phyloP scores from a whole-genome alignment of 1,140 invertebrate species.

The Platyura marginata region DNA sequence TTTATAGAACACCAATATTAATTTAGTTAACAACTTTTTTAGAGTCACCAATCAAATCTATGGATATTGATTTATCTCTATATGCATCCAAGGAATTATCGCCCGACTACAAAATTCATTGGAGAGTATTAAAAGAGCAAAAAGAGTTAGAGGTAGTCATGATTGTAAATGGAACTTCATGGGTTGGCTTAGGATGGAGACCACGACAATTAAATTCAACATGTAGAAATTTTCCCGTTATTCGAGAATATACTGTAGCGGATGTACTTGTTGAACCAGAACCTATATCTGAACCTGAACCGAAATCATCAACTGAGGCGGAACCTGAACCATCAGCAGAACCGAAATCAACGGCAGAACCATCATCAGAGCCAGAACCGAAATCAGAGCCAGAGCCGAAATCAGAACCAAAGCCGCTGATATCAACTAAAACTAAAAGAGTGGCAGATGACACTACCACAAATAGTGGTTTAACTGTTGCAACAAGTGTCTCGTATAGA shows the following conservation, averaged over 20 bases:
- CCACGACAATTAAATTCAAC: conserved; percentile 46
- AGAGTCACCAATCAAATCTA: conserved; percentile 45
- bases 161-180: conserved; percentile 65
- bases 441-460: conserved; percentile 29
- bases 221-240: conserved; percentile 57
- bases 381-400: conserved; percentile 21
- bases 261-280: conserved; percentile 2
- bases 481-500: conserved; percentile 52
- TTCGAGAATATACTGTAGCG: conserved; percentile 28
- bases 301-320: conserved; percentile 4
- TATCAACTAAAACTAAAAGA: conserved; percentile 27
- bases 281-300: not conserved
- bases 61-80: conserved; percentile 39
- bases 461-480: conserved; percentile 39
- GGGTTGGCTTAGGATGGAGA: conserved; percentile 72
- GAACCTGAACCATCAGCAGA: conserved; percentile 16
- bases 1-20: no score
- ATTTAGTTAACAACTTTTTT: conserved; percentile 11
- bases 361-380: conserved; percentile 7
- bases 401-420: conserved; percentile 13
- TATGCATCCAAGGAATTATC: conserved; percentile 55
- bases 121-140: conserved; percentile 59
- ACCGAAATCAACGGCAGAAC: conserved; percentile 5
- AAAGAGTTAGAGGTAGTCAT: conserved; percentile 72
- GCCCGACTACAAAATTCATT: conserved; percentile 55